phyloP scores from a whole-genome alignment of 2,888 invertebrate species.

The Plutella xylostella region DNA sequence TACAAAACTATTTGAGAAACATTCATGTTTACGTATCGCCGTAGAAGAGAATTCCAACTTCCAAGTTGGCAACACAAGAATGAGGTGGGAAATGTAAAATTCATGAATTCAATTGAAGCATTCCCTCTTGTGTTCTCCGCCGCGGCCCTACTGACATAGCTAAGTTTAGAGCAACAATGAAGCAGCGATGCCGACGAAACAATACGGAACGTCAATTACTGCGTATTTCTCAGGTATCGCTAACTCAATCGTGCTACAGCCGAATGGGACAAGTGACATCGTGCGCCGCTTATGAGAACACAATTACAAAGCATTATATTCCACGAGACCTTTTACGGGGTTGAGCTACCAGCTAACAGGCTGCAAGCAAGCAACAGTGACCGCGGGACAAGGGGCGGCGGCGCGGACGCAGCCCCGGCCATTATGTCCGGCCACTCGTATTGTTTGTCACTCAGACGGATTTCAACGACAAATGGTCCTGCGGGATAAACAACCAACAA shows the following conservation, averaged over 20 bases:
- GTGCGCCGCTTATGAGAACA: constrained; percentile 54
- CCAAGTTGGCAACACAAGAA: no score
- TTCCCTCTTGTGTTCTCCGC: no score
- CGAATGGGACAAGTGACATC: constrained; percentile 32
- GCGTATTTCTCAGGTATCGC: constrained; percentile 39
- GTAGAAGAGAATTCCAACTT: no score
- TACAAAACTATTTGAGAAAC: no score
- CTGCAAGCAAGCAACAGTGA: constrained; percentile 1
- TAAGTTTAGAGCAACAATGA: no score
- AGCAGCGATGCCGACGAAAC: constrained; percentile 1
- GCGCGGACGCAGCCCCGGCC: constrained; percentile 30
- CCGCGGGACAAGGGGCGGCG: background rate
- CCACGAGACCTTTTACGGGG: constrained; percentile 49
- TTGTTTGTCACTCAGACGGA: constrained; percentile 63
- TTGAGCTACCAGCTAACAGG: constrained; percentile 34
- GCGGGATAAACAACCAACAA: constrained; percentile 41
- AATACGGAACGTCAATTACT: constrained; percentile 51
- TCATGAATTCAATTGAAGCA: no score
- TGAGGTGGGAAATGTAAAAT: no score
- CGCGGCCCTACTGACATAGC: no score
- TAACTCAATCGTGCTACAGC: constrained; percentile 44
- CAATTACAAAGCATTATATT: constrained; percentile 64
- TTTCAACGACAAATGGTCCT: constrained; percentile 62
- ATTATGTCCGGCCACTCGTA: constrained; percentile 50
- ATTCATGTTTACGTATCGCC: no score